Base-by-base conservation (phyloP, 1,140 invertebrate genomes). In the Trichomalopsis sarcophagae region DNA sequence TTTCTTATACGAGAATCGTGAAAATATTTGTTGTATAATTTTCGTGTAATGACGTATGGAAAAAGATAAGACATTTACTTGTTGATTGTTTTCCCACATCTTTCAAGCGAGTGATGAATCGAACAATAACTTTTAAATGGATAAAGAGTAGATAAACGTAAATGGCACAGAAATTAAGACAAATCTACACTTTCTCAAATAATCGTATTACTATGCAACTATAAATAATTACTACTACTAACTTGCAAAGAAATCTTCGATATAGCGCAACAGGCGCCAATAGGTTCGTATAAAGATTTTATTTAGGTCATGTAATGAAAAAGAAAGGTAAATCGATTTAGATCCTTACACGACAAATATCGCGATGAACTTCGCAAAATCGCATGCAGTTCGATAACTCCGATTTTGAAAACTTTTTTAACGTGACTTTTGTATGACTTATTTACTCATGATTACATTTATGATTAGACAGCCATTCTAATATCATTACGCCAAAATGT, bases 131-230 rank as follows among this genome's bases (percentile, higher is more conserved):
- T 62, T 62, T 17, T 1, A 62, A 87, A 87, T 62, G 84, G 84
- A 86, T 87, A 68, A 79, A 83, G 62, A 86, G 13, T 30, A n/a
- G 23, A 76, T 47, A 47, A 71, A 71, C 55, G 27, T 84, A 87
- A 84, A 86, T 78, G 66, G 62, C 73, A 55, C 66, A 40, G 47
- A 76, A 27, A 74, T 84, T 69, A 82, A 82, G 79, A 74, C 78
- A 81, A 69, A 79, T 87, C 85, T 88, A 88, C 86, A 86, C 85
- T 89, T 87, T 90, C 87, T 89, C 86, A 88, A 87, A 87, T 90
- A 89, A 90, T 89, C 89, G 88, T 90, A 90, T 87, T 88, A 88
- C 88, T 88, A 88, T 86, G 86, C 88, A 88, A 91, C 83, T 90
- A 89, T 88, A 88, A 87, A 87, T 89, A 89, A 89, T 87, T 89